Percentiles rank a stretch among this genome's conserved stretches.
These are phyloP conservation scores for Drosophila cardini DNA, from an alignment of 1,140 invertebrate genomes.

Conservation along the genomic window DNA sequence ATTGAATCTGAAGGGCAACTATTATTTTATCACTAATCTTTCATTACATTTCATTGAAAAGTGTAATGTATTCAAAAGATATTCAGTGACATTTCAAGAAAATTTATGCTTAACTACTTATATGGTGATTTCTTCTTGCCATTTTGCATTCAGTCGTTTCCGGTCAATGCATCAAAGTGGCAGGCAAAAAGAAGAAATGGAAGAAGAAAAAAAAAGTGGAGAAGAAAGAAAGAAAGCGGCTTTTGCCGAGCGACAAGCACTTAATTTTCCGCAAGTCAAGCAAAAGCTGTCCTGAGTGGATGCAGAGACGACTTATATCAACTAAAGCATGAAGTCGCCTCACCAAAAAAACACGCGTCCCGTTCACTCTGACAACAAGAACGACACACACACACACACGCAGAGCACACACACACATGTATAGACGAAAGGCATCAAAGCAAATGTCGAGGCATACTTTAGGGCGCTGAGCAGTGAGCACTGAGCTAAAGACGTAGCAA, in stretches of 20 bases:
- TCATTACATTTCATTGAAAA: conserved; percentile 13
- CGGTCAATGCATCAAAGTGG: conserved; percentile 77
- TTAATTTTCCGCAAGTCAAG: conserved; percentile 66
- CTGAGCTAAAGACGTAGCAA: conserved; percentile 10
- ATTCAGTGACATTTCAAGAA: conserved; percentile 34
- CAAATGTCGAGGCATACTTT: conserved; percentile 74
- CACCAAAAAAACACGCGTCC: conserved; percentile 43
- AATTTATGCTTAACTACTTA: conserved; percentile 11
- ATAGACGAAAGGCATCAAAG: conserved; percentile 61
- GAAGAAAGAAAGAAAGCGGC: conserved; percentile 31
- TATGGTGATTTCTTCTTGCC: conserved; percentile 5
- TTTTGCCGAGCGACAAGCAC: conserved; percentile 63
- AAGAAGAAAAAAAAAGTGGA: conserved; percentile 11
- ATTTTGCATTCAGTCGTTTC: conserved; percentile 54
- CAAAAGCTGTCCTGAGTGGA: conserved; percentile 53
- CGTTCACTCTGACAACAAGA: conserved; percentile 41
- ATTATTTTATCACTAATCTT: not conserved
- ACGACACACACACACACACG: conserved; percentile 30
- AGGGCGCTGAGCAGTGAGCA: conserved; percentile 47
- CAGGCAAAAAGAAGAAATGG: conserved; percentile 33
- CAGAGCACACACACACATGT: conserved; percentile 11
- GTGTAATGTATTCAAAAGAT: conserved; percentile 20
- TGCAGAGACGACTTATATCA: conserved; percentile 20
- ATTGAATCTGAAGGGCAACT: not conserved
- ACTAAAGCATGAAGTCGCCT: conserved; percentile 35